phyloP scores from a whole-genome alignment of 35 echinoderm and acorn worm species.

The Ptychodera flava region DNA sequence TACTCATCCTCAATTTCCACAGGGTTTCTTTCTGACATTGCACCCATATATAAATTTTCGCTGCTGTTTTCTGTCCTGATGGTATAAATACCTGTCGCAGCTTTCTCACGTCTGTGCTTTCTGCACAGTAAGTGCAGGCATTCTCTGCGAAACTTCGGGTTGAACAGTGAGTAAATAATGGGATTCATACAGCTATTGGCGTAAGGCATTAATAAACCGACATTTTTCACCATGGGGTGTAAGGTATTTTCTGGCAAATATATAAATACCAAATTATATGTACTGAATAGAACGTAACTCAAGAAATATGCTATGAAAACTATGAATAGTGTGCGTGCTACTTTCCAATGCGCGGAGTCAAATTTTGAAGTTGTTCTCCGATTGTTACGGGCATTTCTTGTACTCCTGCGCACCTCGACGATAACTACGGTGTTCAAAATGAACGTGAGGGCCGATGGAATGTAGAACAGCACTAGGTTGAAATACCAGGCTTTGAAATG shows the following conservation, averaged over 20 bases:
- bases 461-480: neutral
- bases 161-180: conserved; percentile 53
- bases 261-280: neutral
- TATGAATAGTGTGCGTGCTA: neutral
- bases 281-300: neutral
- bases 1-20: neutral
- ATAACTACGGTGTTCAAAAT: neutral
- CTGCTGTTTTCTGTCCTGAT: neutral
- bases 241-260: neutral
- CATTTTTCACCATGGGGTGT: conserved; percentile 19
- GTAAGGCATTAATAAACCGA: conserved; percentile 52
- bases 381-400: neutral
- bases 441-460: neutral
- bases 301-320: neutral
- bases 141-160: conserved; percentile 23
- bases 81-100: too few species aligned
- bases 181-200: conserved; percentile 83
- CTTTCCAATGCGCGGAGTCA: neutral
- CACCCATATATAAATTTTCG: too few species aligned
- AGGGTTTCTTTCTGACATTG: neutral
- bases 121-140: too few species aligned
- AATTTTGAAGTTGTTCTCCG: neutral
- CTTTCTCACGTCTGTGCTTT: too few species aligned
- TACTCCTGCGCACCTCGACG: neutral
- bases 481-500: neutral